A percentile compares a stretch with the other conserved stretches of the same genome.
These are phyloP conservation scores for Tetragnatha versicolor DNA, from an alignment of 1,140 invertebrate genomes.

Conservation along the genomic window DNA sequence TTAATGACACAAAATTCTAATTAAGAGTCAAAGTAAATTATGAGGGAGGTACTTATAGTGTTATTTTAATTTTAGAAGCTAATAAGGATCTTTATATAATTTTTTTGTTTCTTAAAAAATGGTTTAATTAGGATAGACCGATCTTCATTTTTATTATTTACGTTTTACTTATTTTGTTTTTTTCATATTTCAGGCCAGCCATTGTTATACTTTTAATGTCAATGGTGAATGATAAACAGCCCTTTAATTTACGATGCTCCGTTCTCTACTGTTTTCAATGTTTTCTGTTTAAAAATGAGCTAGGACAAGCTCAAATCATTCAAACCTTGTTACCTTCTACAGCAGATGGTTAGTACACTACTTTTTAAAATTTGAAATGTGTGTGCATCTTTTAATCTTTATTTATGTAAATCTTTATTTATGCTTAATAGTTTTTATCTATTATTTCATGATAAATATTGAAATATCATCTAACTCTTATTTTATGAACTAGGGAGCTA, in stretches of 20 bases:
- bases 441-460: too few relatives aligned
- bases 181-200: constrained; percentile 72
- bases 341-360: constrained; percentile 70
- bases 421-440: too few relatives aligned
- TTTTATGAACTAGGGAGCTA: too few relatives aligned
- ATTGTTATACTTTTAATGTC: constrained; percentile 96
- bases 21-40: too few relatives aligned
- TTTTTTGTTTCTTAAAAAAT: neutral
- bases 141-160: neutral
- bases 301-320: constrained; percentile 85
- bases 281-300: constrained; percentile 92
- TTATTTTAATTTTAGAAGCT: constrained; percentile 28
- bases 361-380: too few relatives aligned
- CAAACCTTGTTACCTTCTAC: constrained; percentile 88
- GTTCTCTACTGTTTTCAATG: constrained; percentile 98
- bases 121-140: neutral
- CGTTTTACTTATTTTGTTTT: neutral
- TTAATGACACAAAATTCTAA: too few relatives aligned
- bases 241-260: constrained; percentile 87
- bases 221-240: constrained; percentile 99
- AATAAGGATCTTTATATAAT: neutral
- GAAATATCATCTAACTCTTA: too few relatives aligned
- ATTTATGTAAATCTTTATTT: too few relatives aligned
- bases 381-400: too few relatives aligned
- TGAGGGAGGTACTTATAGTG: too few relatives aligned